Percentiles rank a stretch among this genome's conserved stretches.
phyloP scores from a whole-genome alignment of 2,888 invertebrate genomes.

The Plebejus melissa region DNA sequence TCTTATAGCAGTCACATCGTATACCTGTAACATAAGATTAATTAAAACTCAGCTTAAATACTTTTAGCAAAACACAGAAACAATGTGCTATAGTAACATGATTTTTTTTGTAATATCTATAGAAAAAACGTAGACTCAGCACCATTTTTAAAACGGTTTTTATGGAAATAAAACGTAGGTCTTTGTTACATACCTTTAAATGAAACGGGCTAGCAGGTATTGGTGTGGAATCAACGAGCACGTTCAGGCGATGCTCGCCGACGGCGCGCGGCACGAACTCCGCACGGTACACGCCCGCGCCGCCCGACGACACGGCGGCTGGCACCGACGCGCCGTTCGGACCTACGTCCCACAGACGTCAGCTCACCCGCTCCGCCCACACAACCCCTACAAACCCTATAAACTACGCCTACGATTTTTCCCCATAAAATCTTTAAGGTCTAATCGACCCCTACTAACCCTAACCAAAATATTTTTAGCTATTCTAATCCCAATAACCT shows the following conservation, averaged over 20 bases:
- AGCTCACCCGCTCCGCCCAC: constrained; percentile 71
- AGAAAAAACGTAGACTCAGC: too few relatives aligned
- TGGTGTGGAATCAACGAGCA: constrained; percentile 88
- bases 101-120: too few relatives aligned
- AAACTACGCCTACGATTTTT: neutral
- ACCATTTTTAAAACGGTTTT: too few relatives aligned
- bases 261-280: constrained; percentile 95
- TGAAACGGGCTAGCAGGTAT: constrained; percentile 96
- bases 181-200: constrained; percentile 81
- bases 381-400: constrained; percentile 40
- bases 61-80: too few relatives aligned
- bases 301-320: constrained; percentile 91
- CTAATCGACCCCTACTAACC: neutral
- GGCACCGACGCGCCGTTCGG: constrained; percentile 95
- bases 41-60: neutral
- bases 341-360: constrained; percentile 80
- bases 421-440: neutral
- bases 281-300: constrained; percentile 89
- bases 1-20: constrained; percentile 95
- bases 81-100: too few relatives aligned
- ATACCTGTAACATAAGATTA: constrained; percentile 77
- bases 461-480: neutral
- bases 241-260: constrained; percentile 94
- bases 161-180: too few relatives aligned
- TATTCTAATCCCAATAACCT: neutral